Conservation (phyloP, 1,140 invertebrate species). For the Drosophila kikkawai region DNA sequence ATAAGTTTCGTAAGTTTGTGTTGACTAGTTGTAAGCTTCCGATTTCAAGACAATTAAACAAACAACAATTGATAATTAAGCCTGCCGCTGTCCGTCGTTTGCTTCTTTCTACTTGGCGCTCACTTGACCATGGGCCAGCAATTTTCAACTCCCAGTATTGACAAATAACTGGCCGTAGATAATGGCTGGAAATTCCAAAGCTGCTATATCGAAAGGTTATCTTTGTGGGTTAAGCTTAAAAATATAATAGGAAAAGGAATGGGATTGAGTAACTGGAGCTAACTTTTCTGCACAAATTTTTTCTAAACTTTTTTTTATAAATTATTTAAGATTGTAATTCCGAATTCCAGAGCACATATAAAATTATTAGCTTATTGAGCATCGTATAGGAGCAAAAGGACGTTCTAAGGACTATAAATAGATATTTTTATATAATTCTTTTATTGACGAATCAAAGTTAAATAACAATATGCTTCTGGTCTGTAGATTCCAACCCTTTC, state of each 20-base stretch:
- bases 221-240: not conserved
- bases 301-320: too few species aligned
- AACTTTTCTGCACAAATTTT: too few species aligned
- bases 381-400: too few species aligned
- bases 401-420: too few species aligned
- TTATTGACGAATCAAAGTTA: too few species aligned
- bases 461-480: too few species aligned
- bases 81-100: not conserved
- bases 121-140: conserved; percentile 16
- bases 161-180: not conserved
- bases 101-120: conserved; percentile 18
- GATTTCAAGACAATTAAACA: conserved; percentile 71
- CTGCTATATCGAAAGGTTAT: not conserved
- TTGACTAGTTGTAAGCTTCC: conserved; percentile 78
- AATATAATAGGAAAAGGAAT: not conserved
- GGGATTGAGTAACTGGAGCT: not conserved
- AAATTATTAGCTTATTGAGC: too few species aligned
- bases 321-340: too few species aligned
- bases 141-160: conserved; percentile 15
- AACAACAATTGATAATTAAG: conserved; percentile 54
- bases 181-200: conserved; percentile 14
- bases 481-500: too few species aligned
- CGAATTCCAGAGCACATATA: too few species aligned
- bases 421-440: too few species aligned
- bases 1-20: conserved; percentile 70